phyloP scores from a whole-genome alignment of 92 coral and sea anemone genomes.

The Bergia puertoricense region DNA sequence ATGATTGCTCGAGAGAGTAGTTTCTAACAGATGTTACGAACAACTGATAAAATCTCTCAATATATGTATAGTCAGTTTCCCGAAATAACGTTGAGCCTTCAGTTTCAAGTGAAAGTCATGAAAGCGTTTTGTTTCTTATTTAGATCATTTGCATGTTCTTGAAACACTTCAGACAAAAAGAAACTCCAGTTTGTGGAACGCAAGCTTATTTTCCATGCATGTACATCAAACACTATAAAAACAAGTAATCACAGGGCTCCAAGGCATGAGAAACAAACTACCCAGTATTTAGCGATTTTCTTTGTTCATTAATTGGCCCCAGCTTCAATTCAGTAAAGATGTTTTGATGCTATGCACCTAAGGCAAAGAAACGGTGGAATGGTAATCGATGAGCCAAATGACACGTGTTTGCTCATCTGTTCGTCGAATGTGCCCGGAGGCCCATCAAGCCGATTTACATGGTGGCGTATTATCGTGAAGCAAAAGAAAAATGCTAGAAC shows the following conservation, averaged over 20 bases:
- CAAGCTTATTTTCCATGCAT: neutral
- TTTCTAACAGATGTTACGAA: neutral
- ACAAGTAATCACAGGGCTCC: neutral
- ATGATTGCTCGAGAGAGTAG: too few relatives aligned
- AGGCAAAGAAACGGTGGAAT: too few relatives aligned
- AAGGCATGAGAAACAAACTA: neutral
- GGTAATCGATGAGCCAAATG: neutral
- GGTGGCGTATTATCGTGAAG: too few relatives aligned
- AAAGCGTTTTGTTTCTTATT: neutral
- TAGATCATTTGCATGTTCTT: neutral
- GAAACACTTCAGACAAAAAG: neutral
- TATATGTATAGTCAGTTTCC: neutral
- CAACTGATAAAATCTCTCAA: neutral
- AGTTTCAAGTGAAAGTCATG: neutral
- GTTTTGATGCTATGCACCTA: too few relatives aligned
- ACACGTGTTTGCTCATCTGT: neutral
- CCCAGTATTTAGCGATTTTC: neutral
- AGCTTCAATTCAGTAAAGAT: neutral
- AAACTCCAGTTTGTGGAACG: neutral
- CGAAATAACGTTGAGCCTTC: neutral
- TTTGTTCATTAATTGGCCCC: neutral
- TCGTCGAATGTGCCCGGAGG: too few relatives aligned
- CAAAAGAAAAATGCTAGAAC: too few relatives aligned
- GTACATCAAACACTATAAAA: too few relatives aligned
- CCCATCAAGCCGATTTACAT: too few relatives aligned